Percentiles rank a stretch among this genome's conserved stretches.
These are phyloP conservation scores for Rhynchonycteris naso DNA, from an alignment of 2,797 vertebrate genomes.

Conservation along the genomic window DNA sequence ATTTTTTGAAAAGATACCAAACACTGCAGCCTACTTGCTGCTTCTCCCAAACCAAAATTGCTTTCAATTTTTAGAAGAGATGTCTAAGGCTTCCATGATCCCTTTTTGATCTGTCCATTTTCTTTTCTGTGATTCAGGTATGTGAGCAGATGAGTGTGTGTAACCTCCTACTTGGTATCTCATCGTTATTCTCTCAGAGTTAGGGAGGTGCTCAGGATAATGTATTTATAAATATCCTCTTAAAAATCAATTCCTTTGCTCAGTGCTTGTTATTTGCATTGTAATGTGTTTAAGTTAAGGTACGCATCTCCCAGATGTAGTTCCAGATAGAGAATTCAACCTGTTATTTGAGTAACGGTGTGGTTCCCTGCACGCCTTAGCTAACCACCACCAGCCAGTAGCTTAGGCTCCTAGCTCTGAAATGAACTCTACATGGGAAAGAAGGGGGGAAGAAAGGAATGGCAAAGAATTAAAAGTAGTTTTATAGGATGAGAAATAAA, in stretches of 20 bases:
- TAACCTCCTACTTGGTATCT: neutral
- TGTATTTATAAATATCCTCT: neutral
- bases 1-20: constrained; percentile 19
- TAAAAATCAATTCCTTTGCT: neutral
- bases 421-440: neutral
- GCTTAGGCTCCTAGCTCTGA: neutral
- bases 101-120: neutral
- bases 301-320: neutral
- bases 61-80: neutral
- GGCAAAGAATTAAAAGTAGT: neutral
- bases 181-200: neutral
- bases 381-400: neutral
- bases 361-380: neutral
- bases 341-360: neutral
- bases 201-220: neutral
- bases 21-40: neutral
- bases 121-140: neutral
- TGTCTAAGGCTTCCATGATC: neutral
- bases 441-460: neutral
- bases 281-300: neutral
- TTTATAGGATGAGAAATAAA: constrained; percentile 20
- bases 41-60: constrained; percentile 19
- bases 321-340: neutral
- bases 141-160: neutral
- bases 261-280: neutral